Evolutionary conservation across 2,888 invertebrate species (phyloP).

Genomic region (Athrips mouffetella): DNA sequence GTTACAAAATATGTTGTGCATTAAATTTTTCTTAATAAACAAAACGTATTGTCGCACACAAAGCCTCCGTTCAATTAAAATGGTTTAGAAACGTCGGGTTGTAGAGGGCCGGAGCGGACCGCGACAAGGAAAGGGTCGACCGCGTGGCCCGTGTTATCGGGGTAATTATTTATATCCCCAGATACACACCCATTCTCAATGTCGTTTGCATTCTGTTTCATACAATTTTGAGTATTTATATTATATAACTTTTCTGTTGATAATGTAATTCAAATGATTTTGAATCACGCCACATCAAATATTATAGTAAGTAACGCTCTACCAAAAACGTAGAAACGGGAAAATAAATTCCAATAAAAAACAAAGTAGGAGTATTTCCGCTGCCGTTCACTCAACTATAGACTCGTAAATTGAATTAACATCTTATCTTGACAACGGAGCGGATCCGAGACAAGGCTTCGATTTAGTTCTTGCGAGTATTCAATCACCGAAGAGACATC

Average conservation of each 20-base stretch:
- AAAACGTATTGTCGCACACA: too few relatives aligned
- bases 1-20: too few relatives aligned
- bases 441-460: conserved; percentile 26
- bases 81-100: neutral
- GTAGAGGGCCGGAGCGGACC: neutral
- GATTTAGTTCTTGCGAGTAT: conserved; percentile 28
- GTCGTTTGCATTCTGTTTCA: conserved; percentile 27
- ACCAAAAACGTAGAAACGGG: neutral
- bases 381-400: conserved; percentile 11
- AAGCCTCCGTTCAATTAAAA: neutral
- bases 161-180: conserved; percentile 47
- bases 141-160: conserved; percentile 40
- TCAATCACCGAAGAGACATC: conserved; percentile 40
- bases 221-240: too few relatives aligned
- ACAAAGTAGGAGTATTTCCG: neutral
- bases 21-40: too few relatives aligned
- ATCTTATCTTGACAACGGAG: conserved; percentile 29
- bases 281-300: neutral
- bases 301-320: neutral
- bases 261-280: neutral
- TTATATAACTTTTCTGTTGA: too few relatives aligned
- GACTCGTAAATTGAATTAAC: conserved; percentile 27
- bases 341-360: neutral
- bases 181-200: conserved; percentile 34
- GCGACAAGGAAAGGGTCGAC: conserved; percentile 52